Conservation (phyloP, 2,888 invertebrate genomes). For the Saturnia japonica region DNA sequence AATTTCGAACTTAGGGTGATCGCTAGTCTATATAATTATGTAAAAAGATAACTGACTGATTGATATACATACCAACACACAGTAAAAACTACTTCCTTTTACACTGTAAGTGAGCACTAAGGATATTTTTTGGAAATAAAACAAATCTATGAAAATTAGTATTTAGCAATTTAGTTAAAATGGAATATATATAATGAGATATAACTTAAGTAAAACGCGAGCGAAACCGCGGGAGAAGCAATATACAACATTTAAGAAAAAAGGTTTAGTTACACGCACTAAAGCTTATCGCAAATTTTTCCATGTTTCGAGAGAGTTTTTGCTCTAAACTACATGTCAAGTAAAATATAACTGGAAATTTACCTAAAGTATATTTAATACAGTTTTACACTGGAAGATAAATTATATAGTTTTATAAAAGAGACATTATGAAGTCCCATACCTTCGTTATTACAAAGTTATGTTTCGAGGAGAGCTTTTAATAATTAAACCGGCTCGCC, state of each 20-base stretch:
- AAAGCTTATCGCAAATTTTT: neutral
- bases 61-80: too few relatives aligned
- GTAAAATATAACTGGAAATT: neutral
- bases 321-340: neutral
- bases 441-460: neutral
- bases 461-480: slow-evolving; percentile 1
- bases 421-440: neutral
- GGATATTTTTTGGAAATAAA: too few relatives aligned
- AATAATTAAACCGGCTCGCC: slow-evolving; percentile 5
- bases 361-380: neutral
- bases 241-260: neutral
- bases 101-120: too few relatives aligned
- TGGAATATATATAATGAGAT: too few relatives aligned
- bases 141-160: too few relatives aligned
- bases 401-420: neutral
- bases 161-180: too few relatives aligned
- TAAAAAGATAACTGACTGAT: too few relatives aligned
- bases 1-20: too few relatives aligned
- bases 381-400: neutral
- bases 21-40: too few relatives aligned
- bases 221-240: neutral
- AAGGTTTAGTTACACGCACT: neutral
- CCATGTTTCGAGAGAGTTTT: neutral
- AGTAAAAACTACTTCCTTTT: too few relatives aligned
- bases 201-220: neutral